phyloP scores from a whole-genome alignment of 1,140 invertebrate species.

The Lethrus apterus region DNA sequence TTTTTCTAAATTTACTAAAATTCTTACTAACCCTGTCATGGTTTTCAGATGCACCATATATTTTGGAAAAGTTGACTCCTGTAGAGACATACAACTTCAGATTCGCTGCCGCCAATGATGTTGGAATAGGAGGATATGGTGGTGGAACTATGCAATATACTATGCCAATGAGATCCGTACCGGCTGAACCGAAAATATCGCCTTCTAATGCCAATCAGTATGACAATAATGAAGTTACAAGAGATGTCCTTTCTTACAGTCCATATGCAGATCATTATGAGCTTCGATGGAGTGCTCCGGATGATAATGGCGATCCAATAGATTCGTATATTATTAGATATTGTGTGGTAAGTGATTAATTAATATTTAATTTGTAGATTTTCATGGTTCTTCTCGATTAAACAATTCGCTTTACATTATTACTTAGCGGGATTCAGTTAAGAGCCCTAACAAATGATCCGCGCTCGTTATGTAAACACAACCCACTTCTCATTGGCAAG shows the following conservation, averaged over 20 bases:
- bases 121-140: conserved; percentile 69
- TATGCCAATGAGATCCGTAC: conserved; percentile 50
- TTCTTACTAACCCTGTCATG: no score
- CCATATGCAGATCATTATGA: conserved; percentile 69
- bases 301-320: conserved; percentile 83
- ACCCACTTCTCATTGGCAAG: no score
- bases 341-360: conserved; percentile 59
- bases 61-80: conserved; percentile 72
- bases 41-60: conserved; percentile 57
- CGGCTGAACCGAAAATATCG: conserved; percentile 49
- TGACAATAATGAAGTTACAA: conserved; percentile 10
- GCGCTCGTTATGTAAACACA: no score
- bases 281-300: conserved; percentile 71
- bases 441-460: no score
- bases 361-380: no score
- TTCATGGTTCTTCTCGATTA: no score
- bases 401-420: no score
- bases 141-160: conserved; percentile 26
- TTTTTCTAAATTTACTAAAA: no score
- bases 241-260: conserved; percentile 41
- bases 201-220: conserved; percentile 10
- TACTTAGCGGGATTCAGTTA: no score
- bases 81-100: conserved; percentile 75
- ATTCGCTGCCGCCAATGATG: conserved; percentile 77
- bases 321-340: conserved; percentile 73